Evolutionary conservation across 2,797 vertebrate species (phyloP).

Genomic region (Peromyscus attwateri): DNA sequence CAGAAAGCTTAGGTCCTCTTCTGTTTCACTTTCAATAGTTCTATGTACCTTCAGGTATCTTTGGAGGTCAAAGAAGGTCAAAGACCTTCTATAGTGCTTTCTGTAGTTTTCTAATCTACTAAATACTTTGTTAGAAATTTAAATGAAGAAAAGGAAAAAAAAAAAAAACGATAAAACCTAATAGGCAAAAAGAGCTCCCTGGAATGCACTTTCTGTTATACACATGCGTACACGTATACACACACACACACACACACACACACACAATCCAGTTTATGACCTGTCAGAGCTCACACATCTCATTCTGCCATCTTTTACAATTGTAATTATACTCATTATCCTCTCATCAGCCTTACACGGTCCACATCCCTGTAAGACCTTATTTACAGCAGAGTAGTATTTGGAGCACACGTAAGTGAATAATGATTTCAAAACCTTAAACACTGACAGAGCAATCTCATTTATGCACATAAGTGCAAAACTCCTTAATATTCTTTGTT

Average conservation of each 20-base stretch:
- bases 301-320: not conserved
- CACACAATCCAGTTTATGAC: not conserved
- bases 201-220: too few species aligned
- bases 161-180: not conserved
- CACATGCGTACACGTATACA: accelerated
- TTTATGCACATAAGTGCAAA: not conserved
- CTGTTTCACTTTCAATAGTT: not conserved
- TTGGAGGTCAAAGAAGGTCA: not conserved
- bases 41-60: not conserved
- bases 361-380: not conserved
- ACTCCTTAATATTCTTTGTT: not conserved
- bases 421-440: not conserved
- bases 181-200: not conserved
- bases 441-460: not conserved
- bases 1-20: not conserved
- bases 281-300: not conserved
- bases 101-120: not conserved
- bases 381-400: not conserved
- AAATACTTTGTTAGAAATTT: not conserved
- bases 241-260: too few species aligned
- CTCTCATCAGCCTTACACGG: not conserved
- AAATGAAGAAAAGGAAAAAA: not conserved
- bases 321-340: not conserved
- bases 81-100: not conserved
- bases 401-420: not conserved